Evolutionary conservation across 2,797 vertebrate species (phyloP), one percentile per base, ranked within the genome.

Genomic region (Protosalanx chinensis): DNA sequence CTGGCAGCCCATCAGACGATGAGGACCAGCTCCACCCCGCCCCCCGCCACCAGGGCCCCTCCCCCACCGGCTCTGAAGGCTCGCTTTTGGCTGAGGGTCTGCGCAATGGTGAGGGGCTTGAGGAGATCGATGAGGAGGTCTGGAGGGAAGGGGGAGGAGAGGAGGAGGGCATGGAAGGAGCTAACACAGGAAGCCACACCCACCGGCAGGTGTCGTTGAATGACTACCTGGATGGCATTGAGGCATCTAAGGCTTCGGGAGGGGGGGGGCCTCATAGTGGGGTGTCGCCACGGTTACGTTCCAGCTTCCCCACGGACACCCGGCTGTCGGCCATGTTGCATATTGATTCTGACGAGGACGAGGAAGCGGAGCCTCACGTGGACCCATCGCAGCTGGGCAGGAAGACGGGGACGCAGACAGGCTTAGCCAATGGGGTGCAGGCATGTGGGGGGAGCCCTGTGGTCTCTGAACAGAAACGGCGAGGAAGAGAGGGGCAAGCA

Each of bases 341-440:
- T 73, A 98, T 98, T 2, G 97, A 98, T 90, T 98, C 97, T 0
- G 97, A 98, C 37, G 96, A 98, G 77, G 97, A 98, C 12, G 96
- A 98, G 75, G 97, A 98, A 8, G 92, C 93, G 5, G 93, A 86
- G 68, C 93, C 80, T 68, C 81, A 80, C 5, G 73, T 78, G 71
- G 88, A 91, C 70, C 92, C 90, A 64, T 91, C 90, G 0, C 85
- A 65, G 57, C 58, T 57, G 63, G 82, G 80, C 68, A 20, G 68
- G 3, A 92, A 92, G 0, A 86, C 90, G 74, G 83, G 89, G 37
- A 84, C 18, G 18, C 51, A 56, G 51, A 90, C 71, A 89, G 91
- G 77, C 77, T 57, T 0, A 4, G n/a, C 63, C n/a, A 53, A 12
- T 41, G 23, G 70, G 20, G 37, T 33, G 1, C 71, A 41, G 51